Evolutionary conservation across 2,113 vertebrate genomes (phyloP), one percentile per base, ranked within the genome.

Genomic region (Raphicerus campestris): DNA sequence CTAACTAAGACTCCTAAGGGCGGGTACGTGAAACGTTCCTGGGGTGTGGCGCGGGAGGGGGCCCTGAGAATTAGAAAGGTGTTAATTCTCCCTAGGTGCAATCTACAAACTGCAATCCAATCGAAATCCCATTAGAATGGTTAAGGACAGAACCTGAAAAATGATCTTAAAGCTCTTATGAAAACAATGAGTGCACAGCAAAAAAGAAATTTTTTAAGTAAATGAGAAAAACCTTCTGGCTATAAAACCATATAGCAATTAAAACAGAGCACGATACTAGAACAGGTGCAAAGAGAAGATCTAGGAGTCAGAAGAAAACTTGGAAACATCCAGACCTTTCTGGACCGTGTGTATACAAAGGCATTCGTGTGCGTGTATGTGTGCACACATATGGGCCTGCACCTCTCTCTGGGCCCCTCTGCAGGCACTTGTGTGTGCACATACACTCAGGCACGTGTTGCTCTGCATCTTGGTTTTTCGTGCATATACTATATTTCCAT

Each of bases 341-440:
- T 45, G 51, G 30, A 53, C 78, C 5, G 2, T 7, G 19, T 28
- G 22, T 39, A 13, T 6, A 35, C 47, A 73, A 19, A 9, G 1
- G 56, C 16, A 32, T 8, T 42, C 2, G 35, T 42, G 70, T 15
- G 70, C 0, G 3, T 75, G 70, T 42, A 0, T 14, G 19, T 19
- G 17, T 16, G 51, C 66, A 42, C 20, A 9, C 11, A 0, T 0
- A 39, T n/a, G 32, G 16, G 24, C 55, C 14, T 1, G 5, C 4
- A 39, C 35, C 7, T 20, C 10, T 15, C 17, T 32, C 55, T 20
- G 32, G 8, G 5, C 20, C 56, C 9, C 30, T 45, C 10, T 47
- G 39, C 11, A 4, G 19, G n/a, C 9, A 9, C 9, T 0, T 7
- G 7, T 6, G 15, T 15, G 1, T 1, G 6, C 11, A 28, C 20